phyloP scores from a whole-genome alignment of 2,113 vertebrate genomes.

The Scalopus aquaticus region DNA sequence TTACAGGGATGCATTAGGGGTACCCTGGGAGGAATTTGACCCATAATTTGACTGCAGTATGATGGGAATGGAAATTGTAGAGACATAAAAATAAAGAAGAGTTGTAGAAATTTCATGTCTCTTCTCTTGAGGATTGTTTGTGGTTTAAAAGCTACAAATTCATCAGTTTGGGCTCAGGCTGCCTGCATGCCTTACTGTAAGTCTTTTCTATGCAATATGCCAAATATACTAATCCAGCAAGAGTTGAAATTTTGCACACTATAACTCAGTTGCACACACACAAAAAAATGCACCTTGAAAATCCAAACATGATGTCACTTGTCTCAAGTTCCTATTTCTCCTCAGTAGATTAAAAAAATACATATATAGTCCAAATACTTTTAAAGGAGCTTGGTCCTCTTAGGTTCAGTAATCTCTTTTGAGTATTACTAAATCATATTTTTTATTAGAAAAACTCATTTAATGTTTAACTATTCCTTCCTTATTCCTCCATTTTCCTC shows the following conservation, averaged over 20 bases:
- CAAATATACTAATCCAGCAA: not conserved
- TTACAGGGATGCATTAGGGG: not conserved
- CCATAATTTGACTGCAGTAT: not conserved
- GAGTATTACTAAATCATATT: not conserved
- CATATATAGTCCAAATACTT: slow-evolving; percentile 13
- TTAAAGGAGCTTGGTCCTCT: not conserved
- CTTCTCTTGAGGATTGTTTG: not conserved
- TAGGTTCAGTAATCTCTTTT: not conserved
- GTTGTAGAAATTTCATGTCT: slow-evolving; percentile 35
- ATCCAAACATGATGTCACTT: slow-evolving; percentile 53
- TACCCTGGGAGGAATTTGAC: not conserved
- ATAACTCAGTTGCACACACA: slow-evolving; percentile 28
- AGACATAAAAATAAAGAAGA: slow-evolving; percentile 43
- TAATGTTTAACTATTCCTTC: not conserved
- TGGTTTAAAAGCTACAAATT: slow-evolving; percentile 49
- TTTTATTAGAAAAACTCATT: not conserved
- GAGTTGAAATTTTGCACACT: slow-evolving; percentile 52
- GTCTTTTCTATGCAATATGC: not conserved
- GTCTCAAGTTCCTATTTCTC: slow-evolving; percentile 49
- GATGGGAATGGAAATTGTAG: slow-evolving; percentile 36
- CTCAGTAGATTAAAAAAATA: not conserved
- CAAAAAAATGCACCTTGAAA: slow-evolving; percentile 20
- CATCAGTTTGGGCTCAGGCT: not conserved
- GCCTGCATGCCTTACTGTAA: not conserved
- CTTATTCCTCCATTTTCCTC: not conserved